Base-by-base conservation (phyloP, 2,888 invertebrate species). In the Acanthoscelides obtectus region DNA sequence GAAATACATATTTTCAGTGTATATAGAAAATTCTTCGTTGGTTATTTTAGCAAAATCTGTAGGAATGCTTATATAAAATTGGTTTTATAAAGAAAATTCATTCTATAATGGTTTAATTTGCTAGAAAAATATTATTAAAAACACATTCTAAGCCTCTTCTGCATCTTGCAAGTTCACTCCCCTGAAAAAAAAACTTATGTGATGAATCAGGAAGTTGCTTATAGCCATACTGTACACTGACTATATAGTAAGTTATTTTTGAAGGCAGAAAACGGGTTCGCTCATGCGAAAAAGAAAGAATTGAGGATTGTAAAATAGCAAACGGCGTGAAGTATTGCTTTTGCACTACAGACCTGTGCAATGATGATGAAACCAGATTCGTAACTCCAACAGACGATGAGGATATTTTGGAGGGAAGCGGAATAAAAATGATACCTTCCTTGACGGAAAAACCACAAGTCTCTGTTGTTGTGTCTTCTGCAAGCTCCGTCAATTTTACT, bases 381-480 rank as follows among this genome's bases (percentile, higher is more conserved):
- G 2, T 70, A 12, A 66, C 22, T 66, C 70, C 72, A 6, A 73
- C 75, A 27, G 75, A 75, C 72, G 75, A 75, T 71, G 75, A 75
- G 70, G 75, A 75, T 72, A 70, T 74, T 64, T 8, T 73, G 22
- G 75, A 75, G 71, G 75, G 75, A 64, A 75, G 75, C 70, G 75
- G 75, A 45, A 17, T 45, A 17, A 45, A 45, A 45, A 45, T 45
- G 45, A 45, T 45, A 6, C 8, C 45, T 6, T 12, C 45, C 17
- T 45, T 45, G 45, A 45, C 45, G 17, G 45, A 45, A 45, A 45
- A 45, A 12, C 45, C 45, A 45, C 45, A 45, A 45, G 17, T 45
- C 17, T 45, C 45, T 45, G 17, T 45, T 45, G 45, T 45, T 12
- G 45, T 12, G 45, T 45, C 45, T 45, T 12, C 45, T 17, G 3